Percentiles rank a stretch among this genome's conserved stretches.
These are phyloP conservation scores for Argyrosomus regius DNA, from an alignment of 2,797 vertebrate genomes.

Conservation along the genomic window DNA sequence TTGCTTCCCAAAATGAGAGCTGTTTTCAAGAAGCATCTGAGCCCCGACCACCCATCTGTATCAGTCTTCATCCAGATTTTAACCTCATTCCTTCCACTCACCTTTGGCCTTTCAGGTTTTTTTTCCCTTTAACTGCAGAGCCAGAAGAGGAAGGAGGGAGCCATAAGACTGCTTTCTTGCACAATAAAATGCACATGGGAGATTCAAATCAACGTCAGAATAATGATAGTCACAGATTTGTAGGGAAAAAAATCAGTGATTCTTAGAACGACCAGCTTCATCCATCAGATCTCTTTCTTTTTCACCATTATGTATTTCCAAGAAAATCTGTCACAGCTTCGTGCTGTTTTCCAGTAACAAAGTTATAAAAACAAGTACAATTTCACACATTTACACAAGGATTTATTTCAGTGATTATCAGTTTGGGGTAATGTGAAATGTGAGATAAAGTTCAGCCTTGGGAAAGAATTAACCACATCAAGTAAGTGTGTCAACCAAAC, in stretches of 20 bases:
- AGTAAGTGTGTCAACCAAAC: neutral
- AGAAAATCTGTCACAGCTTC: neutral
- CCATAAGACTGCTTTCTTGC: slow-evolving; percentile 6
- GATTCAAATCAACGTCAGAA: slow-evolving; percentile 11
- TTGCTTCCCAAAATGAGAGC: slow-evolving; percentile 29
- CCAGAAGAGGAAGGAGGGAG: slow-evolving; percentile 1
- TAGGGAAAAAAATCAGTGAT: neutral
- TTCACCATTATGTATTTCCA: neutral
- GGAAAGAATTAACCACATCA: neutral
- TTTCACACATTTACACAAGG: neutral
- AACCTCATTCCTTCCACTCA: slow-evolving; percentile 49
- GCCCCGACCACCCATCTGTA: slow-evolving; percentile 38
- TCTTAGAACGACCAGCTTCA: neutral
- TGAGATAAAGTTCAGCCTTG: neutral
- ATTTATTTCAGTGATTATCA: slow-evolving; percentile 7
- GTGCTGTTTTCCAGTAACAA: slow-evolving; percentile 9
- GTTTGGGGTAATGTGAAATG: neutral
- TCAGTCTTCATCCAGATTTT: slow-evolving; percentile 45
- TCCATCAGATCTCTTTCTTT: neutral
- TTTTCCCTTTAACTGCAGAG: slow-evolving; percentile 5
- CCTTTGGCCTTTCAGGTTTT: slow-evolving; percentile 40
- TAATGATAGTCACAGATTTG: slow-evolving; percentile 29
- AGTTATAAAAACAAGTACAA: neutral
- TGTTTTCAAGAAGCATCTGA: slow-evolving; percentile 17
- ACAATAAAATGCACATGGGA: slow-evolving; percentile 17